Percentiles rank a stretch among this genome's conserved stretches.
Evolutionary conservation across 2,113 vertebrate species (phyloP).

Genomic region (Spheniscus mendiculus): DNA sequence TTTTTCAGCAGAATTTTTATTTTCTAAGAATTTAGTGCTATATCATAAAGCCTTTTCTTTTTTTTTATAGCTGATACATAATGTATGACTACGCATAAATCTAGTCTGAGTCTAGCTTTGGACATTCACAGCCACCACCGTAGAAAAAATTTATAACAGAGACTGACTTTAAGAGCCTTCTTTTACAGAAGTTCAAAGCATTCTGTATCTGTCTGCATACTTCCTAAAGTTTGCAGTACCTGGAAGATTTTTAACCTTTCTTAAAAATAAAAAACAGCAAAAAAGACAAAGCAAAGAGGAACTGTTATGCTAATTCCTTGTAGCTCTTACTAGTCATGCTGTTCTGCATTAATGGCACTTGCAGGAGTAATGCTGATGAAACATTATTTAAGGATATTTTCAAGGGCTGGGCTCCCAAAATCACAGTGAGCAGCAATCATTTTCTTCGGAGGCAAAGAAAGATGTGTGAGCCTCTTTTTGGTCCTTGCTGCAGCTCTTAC

Average conservation of each 20-base stretch:
- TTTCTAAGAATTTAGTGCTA: constrained; percentile 58
- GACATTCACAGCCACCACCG: constrained; percentile 37
- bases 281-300: not conserved
- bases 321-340: not conserved
- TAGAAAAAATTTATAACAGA: constrained; percentile 56
- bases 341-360: not conserved
- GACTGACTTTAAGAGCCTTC: constrained; percentile 28
- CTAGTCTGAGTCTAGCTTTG: constrained; percentile 22
- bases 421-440: accelerated
- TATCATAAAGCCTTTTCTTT: constrained; percentile 43
- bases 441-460: not conserved
- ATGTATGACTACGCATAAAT: constrained; percentile 66
- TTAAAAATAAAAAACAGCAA: not conserved
- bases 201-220: not conserved
- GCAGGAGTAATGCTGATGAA: not conserved
- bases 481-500: not conserved
- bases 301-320: not conserved
- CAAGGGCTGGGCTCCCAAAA: not conserved
- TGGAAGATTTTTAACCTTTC: not conserved
- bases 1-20: constrained; percentile 67
- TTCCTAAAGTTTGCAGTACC: not conserved
- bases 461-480: not conserved
- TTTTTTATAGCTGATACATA: constrained; percentile 54
- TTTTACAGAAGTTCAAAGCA: constrained; percentile 24
- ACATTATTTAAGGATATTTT: not conserved